Base-by-base conservation (phyloP, 2,888 invertebrate genomes). In the Cepaea hortensis region DNA sequence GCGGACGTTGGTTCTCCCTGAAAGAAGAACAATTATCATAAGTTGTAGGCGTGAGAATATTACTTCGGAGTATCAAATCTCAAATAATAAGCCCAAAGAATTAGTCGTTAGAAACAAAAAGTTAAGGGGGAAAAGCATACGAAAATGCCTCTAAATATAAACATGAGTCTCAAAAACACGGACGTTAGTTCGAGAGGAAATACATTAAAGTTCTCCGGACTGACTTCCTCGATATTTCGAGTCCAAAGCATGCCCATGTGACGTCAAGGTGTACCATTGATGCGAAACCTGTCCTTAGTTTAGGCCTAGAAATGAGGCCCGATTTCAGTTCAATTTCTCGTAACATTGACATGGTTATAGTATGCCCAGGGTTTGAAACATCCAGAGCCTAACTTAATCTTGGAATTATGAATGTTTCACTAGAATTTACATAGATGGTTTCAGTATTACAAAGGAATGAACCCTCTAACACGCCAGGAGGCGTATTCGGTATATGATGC, bases 201-300 rank as follows among this genome's bases (percentile, higher is more conserved):
- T 82, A n/a, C 70, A 73, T 61, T 23, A 50, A 79, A 70, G 72
- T 72, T 72, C 72, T 82, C 72, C 23, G 50, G 55, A 55, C 18
- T 81, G 81, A 73, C 82, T 23, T 72, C 72, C 81, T 18, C 48
- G 4, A 35, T 2, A 65, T 82, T 82, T 73, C 72, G 72, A 82
- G 82, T 15, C 82, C 82, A 82, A 73, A 82, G 82, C 61, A 82
- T 82, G 82, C 82, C 82, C 11, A 82, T 18, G 68, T 81, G 81
- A 70, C 81, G 68, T 50, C 3, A 11, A 48, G 48, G 35, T 70
- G 68, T 81, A 61, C 68, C 55, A 61, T 13, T 82, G 82, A n/a
- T 73, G 70, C 35, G 55, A 82, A 82, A 13, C 9, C 6, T 73
- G 68, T 48, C n/a, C 55, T 35, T 50, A 7, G 48, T 68, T 65